Evolutionary conservation across 2,888 invertebrate genomes (phyloP).

Genomic region (Tetrapedia diversipes): DNA sequence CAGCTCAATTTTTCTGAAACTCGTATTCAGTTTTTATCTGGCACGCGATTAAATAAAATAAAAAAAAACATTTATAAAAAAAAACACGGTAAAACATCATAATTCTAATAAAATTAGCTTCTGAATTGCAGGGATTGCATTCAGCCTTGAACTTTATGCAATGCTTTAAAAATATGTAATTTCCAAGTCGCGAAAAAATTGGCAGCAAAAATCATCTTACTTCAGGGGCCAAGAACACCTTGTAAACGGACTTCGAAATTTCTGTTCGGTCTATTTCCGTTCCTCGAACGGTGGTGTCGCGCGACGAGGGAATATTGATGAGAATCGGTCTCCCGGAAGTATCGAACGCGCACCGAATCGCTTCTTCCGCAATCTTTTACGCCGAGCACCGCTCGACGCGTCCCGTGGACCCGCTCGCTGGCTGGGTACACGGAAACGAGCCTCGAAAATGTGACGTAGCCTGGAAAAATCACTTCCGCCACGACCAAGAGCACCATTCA

Average conservation of each 20-base stretch:
- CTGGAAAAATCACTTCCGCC: slow-evolving; percentile 60
- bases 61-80: too few species aligned
- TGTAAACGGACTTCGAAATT: slow-evolving; percentile 3
- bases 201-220: background rate
- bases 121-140: background rate
- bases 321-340: slow-evolving; percentile 6
- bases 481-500: slow-evolving; percentile 46
- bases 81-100: too few species aligned
- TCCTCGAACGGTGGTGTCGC: background rate
- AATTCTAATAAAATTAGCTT: slow-evolving; percentile 57
- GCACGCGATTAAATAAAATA: background rate
- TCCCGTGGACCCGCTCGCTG: slow-evolving; percentile 8
- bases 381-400: background rate
- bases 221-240: background rate
- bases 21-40: background rate
- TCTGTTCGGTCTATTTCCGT: background rate
- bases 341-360: slow-evolving; percentile 12
- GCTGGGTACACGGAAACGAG: slow-evolving; percentile 17
- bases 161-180: too few species aligned
- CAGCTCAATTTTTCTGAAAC: background rate
- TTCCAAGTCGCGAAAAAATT: background rate
- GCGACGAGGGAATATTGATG: slow-evolving; percentile 13
- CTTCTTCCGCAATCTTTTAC: slow-evolving; percentile 12
- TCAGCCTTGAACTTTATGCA: too few species aligned
- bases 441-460: slow-evolving; percentile 36